Conservation (phyloP, 2,888 invertebrate species). For the Tachystola acroxantha region DNA sequence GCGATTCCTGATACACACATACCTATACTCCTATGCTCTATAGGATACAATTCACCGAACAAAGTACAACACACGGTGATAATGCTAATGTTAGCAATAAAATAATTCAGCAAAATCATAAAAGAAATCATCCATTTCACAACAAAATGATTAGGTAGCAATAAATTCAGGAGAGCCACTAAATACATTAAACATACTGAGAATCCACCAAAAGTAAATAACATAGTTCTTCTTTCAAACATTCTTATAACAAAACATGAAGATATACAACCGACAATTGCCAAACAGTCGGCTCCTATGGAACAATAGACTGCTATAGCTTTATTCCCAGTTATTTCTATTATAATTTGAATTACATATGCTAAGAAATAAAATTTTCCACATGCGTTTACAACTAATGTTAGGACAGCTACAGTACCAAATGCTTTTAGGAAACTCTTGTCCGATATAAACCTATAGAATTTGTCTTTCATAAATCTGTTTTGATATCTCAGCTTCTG, state of each 20-base stretch:
- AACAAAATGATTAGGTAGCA: background rate
- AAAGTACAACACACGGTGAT: slow-evolving; percentile 30
- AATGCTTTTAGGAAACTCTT: slow-evolving; percentile 20
- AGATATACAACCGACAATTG: slow-evolving; percentile 20
- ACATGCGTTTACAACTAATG: slow-evolving; percentile 27
- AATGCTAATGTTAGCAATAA: slow-evolving; percentile 27
- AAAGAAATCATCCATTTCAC: slow-evolving; percentile 26
- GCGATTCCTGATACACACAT: slow-evolving; percentile 27
- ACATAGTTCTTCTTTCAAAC: slow-evolving; percentile 29
- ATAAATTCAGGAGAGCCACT: slow-evolving; percentile 21
- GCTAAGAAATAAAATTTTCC: slow-evolving; percentile 34
- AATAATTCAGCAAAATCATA: slow-evolving; percentile 27
- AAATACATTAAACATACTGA: slow-evolving; percentile 28
- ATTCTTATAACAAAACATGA: slow-evolving; percentile 27
- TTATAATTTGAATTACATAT: slow-evolving; percentile 34
- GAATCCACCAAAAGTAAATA: slow-evolving; percentile 25
- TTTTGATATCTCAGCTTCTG: background rate
- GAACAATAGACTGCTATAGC: slow-evolving; percentile 31
- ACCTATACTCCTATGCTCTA: slow-evolving; percentile 34
- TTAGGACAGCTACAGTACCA: slow-evolving; percentile 25
- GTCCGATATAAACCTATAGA: background rate
- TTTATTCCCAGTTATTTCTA: slow-evolving; percentile 24
- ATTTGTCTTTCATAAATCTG: background rate
- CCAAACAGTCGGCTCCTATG: slow-evolving; percentile 29
- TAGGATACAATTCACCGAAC: slow-evolving; percentile 35